Evolutionary conservation across 2,113 vertebrate genomes (phyloP).

Genomic region (Herpetotheres cachinnans): DNA sequence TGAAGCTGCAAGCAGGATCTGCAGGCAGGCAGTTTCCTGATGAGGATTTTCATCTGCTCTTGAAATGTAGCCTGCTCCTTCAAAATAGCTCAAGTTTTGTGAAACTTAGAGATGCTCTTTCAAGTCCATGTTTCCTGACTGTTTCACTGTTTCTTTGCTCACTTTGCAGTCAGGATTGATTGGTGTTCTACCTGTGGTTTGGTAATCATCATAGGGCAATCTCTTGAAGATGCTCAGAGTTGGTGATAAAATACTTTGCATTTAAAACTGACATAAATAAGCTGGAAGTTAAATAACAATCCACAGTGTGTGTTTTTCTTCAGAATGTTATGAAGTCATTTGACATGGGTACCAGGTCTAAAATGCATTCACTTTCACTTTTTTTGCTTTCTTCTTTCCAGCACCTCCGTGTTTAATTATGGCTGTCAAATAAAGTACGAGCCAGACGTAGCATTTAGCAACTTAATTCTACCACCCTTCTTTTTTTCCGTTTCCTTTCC

Average conservation of each 20-base stretch:
- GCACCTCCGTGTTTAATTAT: slow-evolving; percentile 36
- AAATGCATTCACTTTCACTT: not conserved
- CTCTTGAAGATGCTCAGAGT: not conserved
- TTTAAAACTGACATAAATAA: not conserved
- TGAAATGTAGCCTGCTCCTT: not conserved
- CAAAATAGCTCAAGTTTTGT: not conserved
- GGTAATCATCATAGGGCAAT: not conserved
- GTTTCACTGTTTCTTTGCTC: not conserved
- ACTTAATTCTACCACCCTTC: slow-evolving; percentile 3
- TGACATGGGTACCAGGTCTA: not conserved
- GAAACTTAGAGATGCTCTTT: not conserved
- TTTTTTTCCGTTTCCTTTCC: slow-evolving; percentile 17
- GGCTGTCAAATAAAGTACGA: slow-evolving; percentile 22
- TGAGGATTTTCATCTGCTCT: not conserved
- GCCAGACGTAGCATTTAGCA: slow-evolving; percentile 40
- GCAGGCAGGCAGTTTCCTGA: not conserved
- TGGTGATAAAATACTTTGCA: not conserved
- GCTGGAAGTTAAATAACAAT: not conserved
- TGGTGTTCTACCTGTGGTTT: not conserved
- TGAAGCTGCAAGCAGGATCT: not conserved
- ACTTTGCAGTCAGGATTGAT: not conserved
- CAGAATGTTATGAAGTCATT: not conserved
- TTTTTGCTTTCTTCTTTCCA: slow-evolving; percentile 27
- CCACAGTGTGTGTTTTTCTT: not conserved
- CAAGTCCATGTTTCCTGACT: not conserved